These are phyloP conservation scores for Cephalopachus bancanus DNA, from an alignment of 2,797 vertebrate species.

Conservation along the genomic window DNA sequence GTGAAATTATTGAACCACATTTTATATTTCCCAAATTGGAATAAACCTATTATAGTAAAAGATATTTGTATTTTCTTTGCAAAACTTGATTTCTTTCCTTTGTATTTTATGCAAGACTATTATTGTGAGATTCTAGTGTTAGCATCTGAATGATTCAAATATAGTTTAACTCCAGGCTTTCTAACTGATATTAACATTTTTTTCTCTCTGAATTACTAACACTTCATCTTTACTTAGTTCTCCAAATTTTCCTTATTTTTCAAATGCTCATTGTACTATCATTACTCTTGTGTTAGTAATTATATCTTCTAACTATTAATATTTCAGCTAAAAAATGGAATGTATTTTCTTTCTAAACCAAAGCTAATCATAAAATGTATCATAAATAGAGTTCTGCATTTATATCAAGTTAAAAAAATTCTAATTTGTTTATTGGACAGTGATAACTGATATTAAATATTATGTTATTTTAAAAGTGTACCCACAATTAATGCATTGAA, in stretches of 20 bases:
- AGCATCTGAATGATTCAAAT: constrained; percentile 36
- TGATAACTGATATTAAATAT: neutral
- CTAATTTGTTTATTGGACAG: neutral
- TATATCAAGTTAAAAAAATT: neutral
- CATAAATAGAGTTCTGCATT: neutral
- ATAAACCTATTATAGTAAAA: neutral
- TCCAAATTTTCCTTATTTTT: constrained; percentile 19
- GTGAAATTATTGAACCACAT: neutral
- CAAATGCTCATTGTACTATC: neutral
- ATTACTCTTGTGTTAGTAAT: neutral
- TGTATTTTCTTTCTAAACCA: neutral
- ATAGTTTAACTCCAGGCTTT: neutral
- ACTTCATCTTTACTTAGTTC: neutral
- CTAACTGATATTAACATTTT: neutral
- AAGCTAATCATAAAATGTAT: neutral
- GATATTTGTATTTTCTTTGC: neutral
- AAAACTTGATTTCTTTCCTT: constrained; percentile 10
- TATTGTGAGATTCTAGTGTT: neutral
- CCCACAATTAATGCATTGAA: neutral
- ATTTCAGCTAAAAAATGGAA: neutral
- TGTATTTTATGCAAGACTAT: neutral
- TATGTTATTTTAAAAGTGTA: neutral
- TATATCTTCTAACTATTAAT: neutral
- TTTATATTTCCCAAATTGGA: neutral
- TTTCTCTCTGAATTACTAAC: neutral